Conservation (phyloP, 2,888 invertebrate species). For the Pharmacophagus antenor region DNA sequence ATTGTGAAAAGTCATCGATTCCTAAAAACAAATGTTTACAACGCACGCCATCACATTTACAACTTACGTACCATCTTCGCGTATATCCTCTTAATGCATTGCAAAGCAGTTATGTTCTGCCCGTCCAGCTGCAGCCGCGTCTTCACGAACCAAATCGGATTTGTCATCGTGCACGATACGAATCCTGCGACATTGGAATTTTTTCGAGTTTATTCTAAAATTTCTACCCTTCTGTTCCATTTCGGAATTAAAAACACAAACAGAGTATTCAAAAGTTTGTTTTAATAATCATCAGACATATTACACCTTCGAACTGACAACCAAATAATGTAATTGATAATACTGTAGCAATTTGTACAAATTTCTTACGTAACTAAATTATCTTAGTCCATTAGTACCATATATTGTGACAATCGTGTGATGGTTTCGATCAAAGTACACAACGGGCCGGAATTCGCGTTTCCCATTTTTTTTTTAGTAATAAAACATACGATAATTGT, state of each 20-base stretch:
- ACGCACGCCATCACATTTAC: background rate
- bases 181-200: constrained; percentile 84
- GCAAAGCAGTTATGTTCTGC: constrained; percentile 86
- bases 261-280: background rate
- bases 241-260: too few species aligned
- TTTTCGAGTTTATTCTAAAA: background rate
- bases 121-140: constrained; percentile 97
- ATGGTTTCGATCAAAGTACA: background rate
- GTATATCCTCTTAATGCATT: constrained; percentile 92
- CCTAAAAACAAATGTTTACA: too few species aligned
- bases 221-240: too few species aligned
- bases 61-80: constrained; percentile 83
- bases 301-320: background rate
- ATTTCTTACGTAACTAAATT: too few species aligned
- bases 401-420: background rate
- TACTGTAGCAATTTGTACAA: too few species aligned
- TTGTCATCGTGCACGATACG: constrained; percentile 96
- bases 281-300: background rate
- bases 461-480: too few species aligned
- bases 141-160: constrained; percentile 99
- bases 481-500: too few species aligned
- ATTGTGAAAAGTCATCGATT: too few species aligned
- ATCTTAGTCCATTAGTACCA: background rate
- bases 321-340: background rate
- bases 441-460: too few species aligned